Conservation (phyloP, 2,797 vertebrate genomes). For the Sciurus carolinensis region DNA sequence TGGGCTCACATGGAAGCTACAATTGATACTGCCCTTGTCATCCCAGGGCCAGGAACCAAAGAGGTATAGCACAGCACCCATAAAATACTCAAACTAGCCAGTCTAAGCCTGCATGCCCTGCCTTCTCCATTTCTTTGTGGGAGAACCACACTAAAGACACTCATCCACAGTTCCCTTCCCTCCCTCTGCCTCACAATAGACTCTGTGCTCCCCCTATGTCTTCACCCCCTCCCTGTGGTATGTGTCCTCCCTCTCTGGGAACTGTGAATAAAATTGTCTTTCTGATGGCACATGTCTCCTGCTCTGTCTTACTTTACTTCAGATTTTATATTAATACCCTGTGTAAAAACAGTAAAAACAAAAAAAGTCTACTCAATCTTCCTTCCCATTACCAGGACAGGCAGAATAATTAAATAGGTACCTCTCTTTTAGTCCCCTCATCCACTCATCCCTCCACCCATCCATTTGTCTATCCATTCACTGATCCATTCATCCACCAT, state of each 20-base stretch:
- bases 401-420: not conserved
- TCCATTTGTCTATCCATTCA: no score
- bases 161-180: not conserved
- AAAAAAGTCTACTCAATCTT: not conserved
- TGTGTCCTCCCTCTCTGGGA: not conserved
- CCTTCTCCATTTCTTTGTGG: accelerated
- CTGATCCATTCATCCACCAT: not conserved
- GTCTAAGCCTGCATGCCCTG: not conserved
- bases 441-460: not conserved
- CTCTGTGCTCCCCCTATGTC: not conserved
- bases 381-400: not conserved
- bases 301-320: not conserved
- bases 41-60: not conserved
- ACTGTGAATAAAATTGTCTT: not conserved
- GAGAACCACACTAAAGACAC: accelerated
- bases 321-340: not conserved
- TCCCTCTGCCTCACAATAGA: accelerated
- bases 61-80: not conserved
- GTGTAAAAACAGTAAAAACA: not conserved
- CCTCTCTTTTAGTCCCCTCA: not conserved
- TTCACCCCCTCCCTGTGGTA: accelerated
- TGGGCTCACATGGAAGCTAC: not conserved
- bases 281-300: not conserved
- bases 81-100: not conserved
- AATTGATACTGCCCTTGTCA: not conserved